A percentile compares a stretch with the other conserved stretches of the same genome.
phyloP scores from a whole-genome alignment of 2,797 vertebrate genomes.

The Tolypeutes matacus region DNA sequence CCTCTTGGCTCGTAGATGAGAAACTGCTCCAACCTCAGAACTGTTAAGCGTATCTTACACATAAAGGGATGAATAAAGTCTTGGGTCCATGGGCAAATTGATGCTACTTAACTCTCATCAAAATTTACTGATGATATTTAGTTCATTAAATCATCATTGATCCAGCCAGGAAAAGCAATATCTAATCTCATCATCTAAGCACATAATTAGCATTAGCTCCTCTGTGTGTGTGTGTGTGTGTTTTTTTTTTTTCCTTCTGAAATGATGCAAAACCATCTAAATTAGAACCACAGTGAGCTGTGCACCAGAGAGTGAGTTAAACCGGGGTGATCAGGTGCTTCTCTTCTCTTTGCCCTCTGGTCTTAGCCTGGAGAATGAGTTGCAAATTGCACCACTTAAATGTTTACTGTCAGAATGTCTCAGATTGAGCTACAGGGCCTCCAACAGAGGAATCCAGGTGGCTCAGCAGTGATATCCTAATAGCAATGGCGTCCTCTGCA shows the following conservation, averaged over 20 bases:
- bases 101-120: constrained; percentile 65
- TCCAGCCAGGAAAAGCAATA: constrained; percentile 18
- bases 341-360: constrained; percentile 81
- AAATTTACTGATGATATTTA: constrained; percentile 71
- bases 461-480: not conserved
- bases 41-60: not conserved
- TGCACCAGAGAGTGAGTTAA: constrained; percentile 75
- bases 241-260: constrained; percentile 73
- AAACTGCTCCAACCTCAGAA: not conserved
- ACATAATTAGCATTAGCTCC: not conserved
- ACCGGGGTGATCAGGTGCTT: constrained; percentile 70
- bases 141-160: constrained; percentile 66
- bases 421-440: constrained; percentile 67
- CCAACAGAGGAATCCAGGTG: constrained; percentile 35
- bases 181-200: constrained; percentile 39
- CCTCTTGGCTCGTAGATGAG: not conserved
- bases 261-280: constrained; percentile 78
- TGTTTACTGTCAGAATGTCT: constrained; percentile 70
- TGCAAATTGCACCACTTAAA: constrained; percentile 74
- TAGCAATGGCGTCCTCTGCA: not conserved
- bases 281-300: constrained; percentile 81
- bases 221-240: not conserved
- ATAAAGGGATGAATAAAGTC: not conserved
- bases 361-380: constrained; percentile 75
- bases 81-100: not conserved